Percentiles rank a stretch among this genome's conserved stretches.
Evolutionary conservation across 2,888 invertebrate species (phyloP).

Genomic region (Lordiphosa fenestrarum): DNA sequence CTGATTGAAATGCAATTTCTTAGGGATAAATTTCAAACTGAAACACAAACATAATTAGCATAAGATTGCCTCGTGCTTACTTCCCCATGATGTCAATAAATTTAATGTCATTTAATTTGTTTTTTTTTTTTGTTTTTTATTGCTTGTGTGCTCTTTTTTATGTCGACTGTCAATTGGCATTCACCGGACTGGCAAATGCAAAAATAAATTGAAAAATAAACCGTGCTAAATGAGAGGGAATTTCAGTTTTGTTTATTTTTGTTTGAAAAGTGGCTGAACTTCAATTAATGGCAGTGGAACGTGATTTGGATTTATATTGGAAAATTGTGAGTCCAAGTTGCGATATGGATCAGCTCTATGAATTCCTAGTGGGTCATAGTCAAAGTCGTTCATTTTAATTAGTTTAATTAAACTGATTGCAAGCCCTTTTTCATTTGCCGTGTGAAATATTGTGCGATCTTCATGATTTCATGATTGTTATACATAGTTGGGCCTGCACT

Average conservation of each 20-base stretch:
- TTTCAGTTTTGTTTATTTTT: conserved; percentile 10
- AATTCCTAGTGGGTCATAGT: conserved; percentile 39
- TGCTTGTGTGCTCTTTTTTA: no score
- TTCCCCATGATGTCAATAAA: conserved; percentile 52
- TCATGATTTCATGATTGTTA: not conserved
- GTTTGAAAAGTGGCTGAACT: conserved; percentile 33
- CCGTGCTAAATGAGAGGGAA: conserved; percentile 48
- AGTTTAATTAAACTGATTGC: conserved; percentile 33
- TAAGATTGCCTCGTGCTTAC: conserved; percentile 36
- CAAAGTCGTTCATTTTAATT: conserved; percentile 19
- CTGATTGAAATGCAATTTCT: conserved; percentile 18
- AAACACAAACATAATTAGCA: conserved; percentile 44
- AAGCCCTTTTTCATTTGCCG: conserved; percentile 20
- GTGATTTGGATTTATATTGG: conserved; percentile 27
- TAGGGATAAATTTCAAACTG: not conserved
- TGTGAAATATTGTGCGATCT: no score
- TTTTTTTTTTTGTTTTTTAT: conserved; percentile 19
- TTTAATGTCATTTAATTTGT: conserved; percentile 37
- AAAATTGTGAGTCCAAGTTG: conserved; percentile 1
- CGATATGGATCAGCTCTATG: conserved; percentile 27
- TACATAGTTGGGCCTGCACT: conserved; percentile 39
- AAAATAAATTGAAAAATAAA: conserved; percentile 58
- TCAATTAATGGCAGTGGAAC: conserved; percentile 36
- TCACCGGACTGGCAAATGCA: conserved; percentile 51
- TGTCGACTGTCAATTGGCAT: conserved; percentile 50